Percentiles rank a stretch among this genome's conserved stretches.
Evolutionary conservation across 1,140 invertebrate genomes (phyloP).

Genomic region (Rhynchophorus ferrugineus): DNA sequence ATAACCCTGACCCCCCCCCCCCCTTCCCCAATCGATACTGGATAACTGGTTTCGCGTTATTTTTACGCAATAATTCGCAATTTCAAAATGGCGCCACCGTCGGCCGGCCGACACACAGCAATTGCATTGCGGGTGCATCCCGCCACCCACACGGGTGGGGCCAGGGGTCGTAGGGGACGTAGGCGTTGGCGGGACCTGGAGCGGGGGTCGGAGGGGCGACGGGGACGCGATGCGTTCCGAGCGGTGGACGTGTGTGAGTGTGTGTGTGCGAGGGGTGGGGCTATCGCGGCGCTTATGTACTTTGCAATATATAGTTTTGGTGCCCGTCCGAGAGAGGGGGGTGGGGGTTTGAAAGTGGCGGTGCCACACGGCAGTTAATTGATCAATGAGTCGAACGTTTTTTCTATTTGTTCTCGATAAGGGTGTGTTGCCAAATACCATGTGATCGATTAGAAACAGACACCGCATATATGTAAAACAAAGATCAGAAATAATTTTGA

Average conservation of each 20-base stretch:
- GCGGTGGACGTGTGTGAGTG: neutral
- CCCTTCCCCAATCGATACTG: too few relatives aligned
- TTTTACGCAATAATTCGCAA: slow-evolving; percentile 9
- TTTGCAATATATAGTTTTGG: slow-evolving; percentile 2
- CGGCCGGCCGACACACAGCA: neutral
- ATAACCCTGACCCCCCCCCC: too few relatives aligned
- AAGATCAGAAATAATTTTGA: too few relatives aligned
- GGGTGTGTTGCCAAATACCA: too few relatives aligned
- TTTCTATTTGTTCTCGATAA: neutral
- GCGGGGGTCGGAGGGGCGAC: too few relatives aligned
- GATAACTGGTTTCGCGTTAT: too few relatives aligned
- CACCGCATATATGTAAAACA: too few relatives aligned
- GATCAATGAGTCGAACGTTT: neutral
- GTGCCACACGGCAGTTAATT: neutral
- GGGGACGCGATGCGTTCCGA: neutral
- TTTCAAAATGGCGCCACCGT: slow-evolving; percentile 25
- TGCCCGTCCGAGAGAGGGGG: neutral
- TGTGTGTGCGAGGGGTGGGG: neutral
- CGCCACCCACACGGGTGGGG: neutral
- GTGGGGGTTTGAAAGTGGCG: neutral
- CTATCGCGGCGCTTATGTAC: neutral
- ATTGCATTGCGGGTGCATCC: slow-evolving; percentile 1
- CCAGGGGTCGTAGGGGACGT: neutral
- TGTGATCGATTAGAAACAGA: too few relatives aligned
- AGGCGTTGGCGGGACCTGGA: neutral